Evolutionary conservation across 2,797 vertebrate genomes (phyloP), one percentile per base, ranked within the genome.

Genomic region (Eulemur albifrons): DNA sequence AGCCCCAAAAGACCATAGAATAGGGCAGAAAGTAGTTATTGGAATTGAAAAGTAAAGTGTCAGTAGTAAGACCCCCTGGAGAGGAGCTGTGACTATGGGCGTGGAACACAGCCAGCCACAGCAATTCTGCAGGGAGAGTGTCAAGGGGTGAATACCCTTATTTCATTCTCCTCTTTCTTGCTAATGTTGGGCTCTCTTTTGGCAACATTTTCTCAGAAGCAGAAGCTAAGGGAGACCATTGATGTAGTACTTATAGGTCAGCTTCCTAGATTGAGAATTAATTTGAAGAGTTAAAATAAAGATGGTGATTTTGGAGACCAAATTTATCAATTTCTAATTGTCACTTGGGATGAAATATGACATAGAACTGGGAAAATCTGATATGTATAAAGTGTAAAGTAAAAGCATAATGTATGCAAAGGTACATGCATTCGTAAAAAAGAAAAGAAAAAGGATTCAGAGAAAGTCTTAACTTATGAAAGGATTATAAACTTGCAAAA

Each of bases 251-350:
- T 50, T 25, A 30, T 13, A 15, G 1, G 0, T 76, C 17, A 81
- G 5, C 0, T 48, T 52, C 7, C 35, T 25, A 43, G 43, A 5
- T 30, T 0, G 5, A 76, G 20, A 88, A 83, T 54, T n/a, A 48
- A 93, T 50, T n/a, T 9, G 10, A 59, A 90, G 30, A 43, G 4
- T 92, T 25, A 79, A 84, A 96, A 80, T 65, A 4, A 92, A 88
- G 9, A 63, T 20, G 5, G 1, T 17, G 0, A 43, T 73, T 82
- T 90, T 52, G 15, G 7, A 82, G 13, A 13, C 5, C 54, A 15
- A 0, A n/a, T 20, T 11, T 8, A n/a, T 88, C 13, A 43, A 54
- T 65, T 89, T 90, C 20, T 87, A 57, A 38, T 69, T 80, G 20
- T 90, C 61, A 72, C 0, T 13, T 69, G 65, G 20, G 23, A 77